Evolutionary conservation across 1,140 invertebrate genomes (phyloP), one percentile per base, ranked within the genome.

Genomic region (Leptinotarsa undecemlineata): DNA sequence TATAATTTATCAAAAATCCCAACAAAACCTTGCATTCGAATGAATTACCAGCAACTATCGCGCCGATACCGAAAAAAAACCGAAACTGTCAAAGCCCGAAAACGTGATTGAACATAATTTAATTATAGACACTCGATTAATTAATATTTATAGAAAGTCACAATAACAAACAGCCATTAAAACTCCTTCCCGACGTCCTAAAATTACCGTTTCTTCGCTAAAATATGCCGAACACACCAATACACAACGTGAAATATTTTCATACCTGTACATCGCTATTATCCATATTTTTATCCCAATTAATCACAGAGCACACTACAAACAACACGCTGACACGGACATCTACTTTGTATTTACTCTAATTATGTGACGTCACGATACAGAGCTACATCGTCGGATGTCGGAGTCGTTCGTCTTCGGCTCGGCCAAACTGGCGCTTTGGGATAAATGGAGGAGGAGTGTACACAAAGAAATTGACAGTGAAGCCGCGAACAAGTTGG

Each of bases 281-380:
- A 85, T 86, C 85, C 86, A 86, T 86, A 83, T 85, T 86, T 85
- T 85, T 85, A 42, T 81, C 82, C 81, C 74, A 82, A 85, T 84
- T 83, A 86, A 88, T 88, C 86, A 83, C 81, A 81, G 79, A 79
- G 77, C 74, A 80, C 79, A 80, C 78, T 75, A 82, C 70, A 79
- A 83, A 87, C 85, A 87, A 86, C 89, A 90, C 89, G 89, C 89
- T 88, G 87, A 88, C 88, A 84, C 88, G 89, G 89, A 88, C 88
- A 87, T 90, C 89, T 90, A 91, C 89, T 90, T 91, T 91, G 89
- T 91, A 91, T 91, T 91, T 90, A 90, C 90, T 90, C 89, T 90
- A 91, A 91, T 91, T 91, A 90, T 89, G 86, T 91, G 90, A 91
- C 90, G 90, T 91, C 90, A 91, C 88, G 86, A 87, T 88, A 88